Percentiles rank a stretch among this genome's conserved stretches.
Evolutionary conservation across 2,113 vertebrate genomes (phyloP).

Genomic region (Microtus montanus): DNA sequence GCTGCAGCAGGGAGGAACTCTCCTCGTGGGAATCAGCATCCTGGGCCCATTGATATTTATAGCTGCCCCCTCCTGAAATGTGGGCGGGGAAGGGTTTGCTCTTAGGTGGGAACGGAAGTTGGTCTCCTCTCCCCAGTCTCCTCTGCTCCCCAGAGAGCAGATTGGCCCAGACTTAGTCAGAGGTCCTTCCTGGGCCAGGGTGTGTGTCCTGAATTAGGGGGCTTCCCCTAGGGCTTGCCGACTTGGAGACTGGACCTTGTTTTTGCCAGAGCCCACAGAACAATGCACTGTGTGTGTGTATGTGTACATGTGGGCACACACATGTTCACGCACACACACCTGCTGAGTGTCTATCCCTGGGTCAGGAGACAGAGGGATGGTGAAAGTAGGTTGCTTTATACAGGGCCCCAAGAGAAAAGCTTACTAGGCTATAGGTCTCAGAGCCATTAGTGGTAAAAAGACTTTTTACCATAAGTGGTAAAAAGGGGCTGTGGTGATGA

Average conservation of each 20-base stretch:
- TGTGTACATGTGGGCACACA: neutral
- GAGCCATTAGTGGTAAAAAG: neutral
- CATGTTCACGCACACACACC: rapidly evolving
- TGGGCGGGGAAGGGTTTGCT: neutral
- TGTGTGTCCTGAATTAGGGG: conserved; percentile 2
- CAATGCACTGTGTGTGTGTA: neutral
- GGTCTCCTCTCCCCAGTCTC: conserved; percentile 47
- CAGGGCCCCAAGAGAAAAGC: neutral
- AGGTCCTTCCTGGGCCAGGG: neutral
- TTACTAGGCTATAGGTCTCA: neutral
- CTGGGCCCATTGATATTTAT: conserved; percentile 74
- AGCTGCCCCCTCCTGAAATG: conserved; percentile 61
- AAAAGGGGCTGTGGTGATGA: neutral
- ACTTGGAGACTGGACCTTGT: neutral
- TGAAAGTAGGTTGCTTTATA: neutral
- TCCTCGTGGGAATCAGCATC: conserved; percentile 65
- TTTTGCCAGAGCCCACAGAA: neutral
- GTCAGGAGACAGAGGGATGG: neutral
- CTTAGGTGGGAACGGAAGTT: conserved; percentile 79
- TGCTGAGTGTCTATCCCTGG: neutral
- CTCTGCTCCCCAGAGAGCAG: conserved; percentile 58
- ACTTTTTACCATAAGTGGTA: neutral
- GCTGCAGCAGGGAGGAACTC: conserved; percentile 8
- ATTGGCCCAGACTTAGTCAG: neutral
- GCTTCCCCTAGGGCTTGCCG: neutral